These are phyloP conservation scores for Limnephilus rhombicus DNA, from an alignment of 2,888 invertebrate species.

Conservation along the genomic window DNA sequence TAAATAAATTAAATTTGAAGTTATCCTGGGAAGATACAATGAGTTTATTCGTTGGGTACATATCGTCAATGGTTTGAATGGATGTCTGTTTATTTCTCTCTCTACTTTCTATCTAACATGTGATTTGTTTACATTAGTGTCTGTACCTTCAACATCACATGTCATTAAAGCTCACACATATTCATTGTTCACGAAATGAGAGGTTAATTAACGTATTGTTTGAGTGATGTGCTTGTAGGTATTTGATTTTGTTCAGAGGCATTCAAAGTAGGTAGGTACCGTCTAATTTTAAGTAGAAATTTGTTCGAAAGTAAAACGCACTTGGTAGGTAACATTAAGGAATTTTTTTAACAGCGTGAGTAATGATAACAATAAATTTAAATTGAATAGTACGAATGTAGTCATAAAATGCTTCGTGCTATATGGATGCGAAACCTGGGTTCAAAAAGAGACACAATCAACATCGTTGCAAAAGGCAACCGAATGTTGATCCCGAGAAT, in stretches of 20 bases:
- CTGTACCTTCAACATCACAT: conserved; percentile 21
- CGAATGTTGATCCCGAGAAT: no score
- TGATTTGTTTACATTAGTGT: conserved; percentile 61
- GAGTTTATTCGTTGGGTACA: neutral
- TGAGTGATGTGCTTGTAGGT: conserved; percentile 9
- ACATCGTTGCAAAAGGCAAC: neutral
- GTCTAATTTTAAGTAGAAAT: neutral
- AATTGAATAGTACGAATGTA: neutral
- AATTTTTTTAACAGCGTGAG: no score
- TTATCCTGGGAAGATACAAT: conserved; percentile 23
- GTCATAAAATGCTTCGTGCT: neutral
- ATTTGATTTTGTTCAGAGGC: conserved; percentile 9
- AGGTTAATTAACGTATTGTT: conserved; percentile 57
- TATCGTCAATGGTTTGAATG: neutral
- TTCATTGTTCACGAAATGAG: conserved; percentile 58
- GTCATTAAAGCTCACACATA: conserved; percentile 55
- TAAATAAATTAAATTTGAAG: conserved; percentile 33
- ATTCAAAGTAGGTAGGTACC: conserved; percentile 10
- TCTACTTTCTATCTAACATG: conserved; percentile 50
- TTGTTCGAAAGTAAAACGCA: neutral
- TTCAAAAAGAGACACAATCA: neutral
- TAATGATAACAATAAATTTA: neutral
- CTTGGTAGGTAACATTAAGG: neutral
- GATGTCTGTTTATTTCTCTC: conserved; percentile 4
- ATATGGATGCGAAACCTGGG: neutral